Evolutionary conservation across 2,113 vertebrate species (phyloP), one percentile per base, ranked within the genome.

Genomic region (Psophia crepitans): DNA sequence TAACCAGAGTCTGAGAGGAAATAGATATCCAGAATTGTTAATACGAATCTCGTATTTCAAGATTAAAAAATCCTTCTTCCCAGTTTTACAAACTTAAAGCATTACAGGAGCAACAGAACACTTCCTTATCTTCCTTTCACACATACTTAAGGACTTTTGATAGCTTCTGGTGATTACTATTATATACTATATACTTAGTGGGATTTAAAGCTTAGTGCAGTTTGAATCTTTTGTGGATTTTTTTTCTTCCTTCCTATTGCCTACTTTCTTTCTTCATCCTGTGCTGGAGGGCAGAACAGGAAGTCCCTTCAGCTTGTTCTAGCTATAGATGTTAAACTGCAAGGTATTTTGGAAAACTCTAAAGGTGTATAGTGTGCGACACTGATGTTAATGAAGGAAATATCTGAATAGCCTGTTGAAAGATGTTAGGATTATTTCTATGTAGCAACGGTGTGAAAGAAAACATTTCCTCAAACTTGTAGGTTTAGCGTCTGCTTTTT

Each of bases 401-500:
- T 93, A 46, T 3, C 60, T 83, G 63, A 89, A 71, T 41, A 93
- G 56, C 16, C 46, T 89, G 20, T 85, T 89, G 53, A 86, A 95
- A 96, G 57, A 65, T 51, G 19, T 78, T 92, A 73, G 51, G 16
- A 27, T 82, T 92, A 46, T 64, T 83, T 79, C 49, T 93, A 30
- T 60, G 53, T 95, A 86, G 75, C 65, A 76, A 44, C 11, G 82
- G 56, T 49, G 23, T 79, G 54, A 90, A 79, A 90, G 39, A 80
- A 74, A 83, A 85, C 9, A 8, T n/a, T 97, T 84, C 58, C 86
- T 97, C 90, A 81, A 54, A 83, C 49, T 93, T 92, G 74, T 87
- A 93, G 93, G 83, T 77, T 97, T 95, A 95, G 66, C 89, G 61
- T 84, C 81, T 94, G 76, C 61, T 93, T 83, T 84, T 43, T 87